Evolutionary conservation across 1,140 invertebrate genomes (phyloP).

Genomic region (Drosophila pallidifrons): DNA sequence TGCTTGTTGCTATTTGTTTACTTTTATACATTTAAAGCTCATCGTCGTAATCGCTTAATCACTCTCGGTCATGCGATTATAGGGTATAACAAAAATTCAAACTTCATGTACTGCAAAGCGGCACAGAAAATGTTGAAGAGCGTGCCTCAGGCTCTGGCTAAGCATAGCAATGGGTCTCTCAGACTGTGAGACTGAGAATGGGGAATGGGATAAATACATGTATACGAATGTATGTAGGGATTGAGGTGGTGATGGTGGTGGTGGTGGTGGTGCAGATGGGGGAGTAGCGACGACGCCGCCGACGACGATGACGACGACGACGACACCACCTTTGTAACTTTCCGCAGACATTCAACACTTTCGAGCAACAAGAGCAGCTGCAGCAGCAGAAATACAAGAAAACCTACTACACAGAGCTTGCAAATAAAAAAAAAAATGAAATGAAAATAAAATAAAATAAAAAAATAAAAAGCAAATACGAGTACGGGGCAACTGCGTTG

Average conservation of each 20-base stretch:
- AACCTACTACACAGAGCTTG: conserved; percentile 45
- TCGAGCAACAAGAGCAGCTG: conserved; percentile 52
- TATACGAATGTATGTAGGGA: conserved; percentile 1
- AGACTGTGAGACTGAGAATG: conserved; percentile 13
- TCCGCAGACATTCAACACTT: conserved; percentile 71
- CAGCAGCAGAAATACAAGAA: conserved; percentile 40
- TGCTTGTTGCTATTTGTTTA: no score
- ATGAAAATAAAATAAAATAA: conserved; percentile 40
- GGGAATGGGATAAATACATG: not conserved
- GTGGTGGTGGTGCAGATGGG: not conserved
- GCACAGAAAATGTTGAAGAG: conserved; percentile 70
- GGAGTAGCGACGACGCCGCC: conserved; percentile 11
- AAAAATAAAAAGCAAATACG: conserved; percentile 61
- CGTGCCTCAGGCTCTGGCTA: conserved; percentile 44
- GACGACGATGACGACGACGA: conserved; percentile 28
- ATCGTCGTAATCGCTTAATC: conserved; percentile 1
- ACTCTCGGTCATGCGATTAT: not conserved
- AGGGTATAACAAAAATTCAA: conserved; percentile 60
- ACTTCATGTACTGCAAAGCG: conserved; percentile 65
- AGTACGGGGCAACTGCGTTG: conserved; percentile 32
- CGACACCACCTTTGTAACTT: conserved; percentile 71
- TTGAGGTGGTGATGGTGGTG: not conserved
- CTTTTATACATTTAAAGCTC: not conserved
- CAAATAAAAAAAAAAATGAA: conserved; percentile 44
- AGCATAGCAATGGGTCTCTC: conserved; percentile 40